Percentiles rank a stretch among this genome's conserved stretches.
These are phyloP conservation scores for Miltochrista miniata DNA, from an alignment of 2,888 invertebrate genomes.

Conservation along the genomic window DNA sequence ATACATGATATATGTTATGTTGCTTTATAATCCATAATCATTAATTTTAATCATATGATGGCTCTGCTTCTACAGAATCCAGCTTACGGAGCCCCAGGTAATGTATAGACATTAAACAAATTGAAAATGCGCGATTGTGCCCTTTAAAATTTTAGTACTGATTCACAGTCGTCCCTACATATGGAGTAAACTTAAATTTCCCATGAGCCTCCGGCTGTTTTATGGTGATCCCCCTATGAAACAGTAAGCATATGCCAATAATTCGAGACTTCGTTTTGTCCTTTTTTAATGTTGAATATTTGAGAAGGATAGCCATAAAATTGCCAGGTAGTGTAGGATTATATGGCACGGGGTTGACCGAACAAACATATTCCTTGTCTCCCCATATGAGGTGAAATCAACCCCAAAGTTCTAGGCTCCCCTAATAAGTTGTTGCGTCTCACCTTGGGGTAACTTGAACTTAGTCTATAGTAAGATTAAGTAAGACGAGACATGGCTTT, in stretches of 20 bases:
- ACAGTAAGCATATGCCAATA: slow-evolving; percentile 56
- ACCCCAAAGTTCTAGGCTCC: slow-evolving; percentile 81
- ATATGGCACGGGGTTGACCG: slow-evolving; percentile 54
- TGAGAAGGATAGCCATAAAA: slow-evolving; percentile 46
- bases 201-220: slow-evolving; percentile 66
- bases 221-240: slow-evolving; percentile 59
- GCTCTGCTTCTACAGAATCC: slow-evolving; percentile 13
- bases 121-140: slow-evolving; percentile 58
- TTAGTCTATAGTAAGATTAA: slow-evolving; percentile 50
- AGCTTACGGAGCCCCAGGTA: slow-evolving; percentile 32
- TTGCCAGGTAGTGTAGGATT: slow-evolving; percentile 42
- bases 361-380: slow-evolving; percentile 72
- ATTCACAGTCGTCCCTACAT: slow-evolving; percentile 69
- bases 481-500: slow-evolving; percentile 15
- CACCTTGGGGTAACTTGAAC: slow-evolving; percentile 70
- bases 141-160: slow-evolving; percentile 70
- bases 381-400: slow-evolving; percentile 66
- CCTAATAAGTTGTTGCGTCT: slow-evolving; percentile 79
- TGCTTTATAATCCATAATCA: too few relatives aligned
- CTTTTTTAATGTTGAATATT: slow-evolving; percentile 34
- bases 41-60: too few relatives aligned
- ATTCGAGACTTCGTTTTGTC: slow-evolving; percentile 42
- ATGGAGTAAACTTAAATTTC: slow-evolving; percentile 70
- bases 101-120: slow-evolving; percentile 58
- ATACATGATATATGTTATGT: too few relatives aligned